A percentile compares a stretch with the other conserved stretches of the same genome.
These are phyloP conservation scores for Bicyclus anynana DNA, from an alignment of 1,140 invertebrate species.

Conservation along the genomic window DNA sequence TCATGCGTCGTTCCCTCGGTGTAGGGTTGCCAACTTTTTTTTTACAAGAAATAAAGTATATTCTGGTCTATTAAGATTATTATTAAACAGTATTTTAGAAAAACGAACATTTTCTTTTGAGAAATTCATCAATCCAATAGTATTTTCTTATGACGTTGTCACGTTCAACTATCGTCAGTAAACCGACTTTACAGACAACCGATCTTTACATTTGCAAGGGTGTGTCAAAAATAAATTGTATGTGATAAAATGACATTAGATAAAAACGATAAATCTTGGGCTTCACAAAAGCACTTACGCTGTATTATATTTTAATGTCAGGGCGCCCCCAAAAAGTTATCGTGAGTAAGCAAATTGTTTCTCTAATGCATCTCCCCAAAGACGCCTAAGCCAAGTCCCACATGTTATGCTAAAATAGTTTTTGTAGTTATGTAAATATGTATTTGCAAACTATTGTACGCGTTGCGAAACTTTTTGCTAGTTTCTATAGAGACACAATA, in stretches of 20 bases:
- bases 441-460: neutral
- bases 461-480: neutral
- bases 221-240: slow-evolving; percentile 13
- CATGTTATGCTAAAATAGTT: neutral
- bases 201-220: neutral
- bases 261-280: slow-evolving; percentile 26
- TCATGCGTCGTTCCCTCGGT: too few species aligned
- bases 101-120: too few species aligned
- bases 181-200: too few species aligned
- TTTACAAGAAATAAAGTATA: too few species aligned
- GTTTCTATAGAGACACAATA: neutral
- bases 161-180: too few species aligned
- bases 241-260: slow-evolving; percentile 21
- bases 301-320: slow-evolving; percentile 25
- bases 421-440: neutral
- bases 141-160: too few species aligned
- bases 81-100: too few species aligned
- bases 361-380: slow-evolving; percentile 53
- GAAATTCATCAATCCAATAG: too few species aligned
- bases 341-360: slow-evolving; percentile 59
- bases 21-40: too few species aligned
- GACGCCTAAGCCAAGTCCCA: slow-evolving; percentile 3
- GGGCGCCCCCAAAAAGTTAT: slow-evolving; percentile 48
- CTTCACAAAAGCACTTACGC: slow-evolving; percentile 18
- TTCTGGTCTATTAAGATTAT: too few species aligned